Base-by-base conservation (phyloP, 2,113 vertebrate genomes). In the Cryptomyrus ogoouensis region DNA sequence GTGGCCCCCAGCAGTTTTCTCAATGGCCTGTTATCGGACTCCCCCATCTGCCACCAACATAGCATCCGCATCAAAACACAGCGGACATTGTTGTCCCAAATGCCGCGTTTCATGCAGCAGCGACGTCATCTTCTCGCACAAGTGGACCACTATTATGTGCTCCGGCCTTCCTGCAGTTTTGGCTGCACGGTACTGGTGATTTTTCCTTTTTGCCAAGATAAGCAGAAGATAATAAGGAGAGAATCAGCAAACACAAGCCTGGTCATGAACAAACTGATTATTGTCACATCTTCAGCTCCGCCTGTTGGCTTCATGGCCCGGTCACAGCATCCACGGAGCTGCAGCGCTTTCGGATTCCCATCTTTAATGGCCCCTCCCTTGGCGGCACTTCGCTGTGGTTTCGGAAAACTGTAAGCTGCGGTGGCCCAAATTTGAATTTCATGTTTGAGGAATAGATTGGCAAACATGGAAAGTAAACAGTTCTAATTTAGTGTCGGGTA, bases 381-480 rank as follows among this genome's bases (percentile, higher is more conserved):
- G 2, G 35, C 35, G 74, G 35, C 35, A 42, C 74, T 80, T 80
- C 17, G 13, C 31, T 42, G 74, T 42, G 74, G 74, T 80, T 80
- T 80, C 15, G 35, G 74, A 80, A 42, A 80, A 42, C 74, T 80
- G 27, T 80, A 80, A 80, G 74, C 74, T 39, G 74, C 17, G 35
- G 74, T 42, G 35, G 35, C 13, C 6, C 47, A 86, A 50, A 86
- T 50, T 50, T 86, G 83, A 80, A 80, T 80, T 42, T 80, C 15
- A 80, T 80, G 35, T 80, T 80, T 80, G 74, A 80, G 74, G 74
- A 80, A 80, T 42, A 80, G 31, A 42, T 80, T 4, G 17, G 5
- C 74, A 80, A 80, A 80, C n/a, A 86, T 47, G 44, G 83, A 86
- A 86, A 50, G 83, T 86, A 86, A 86, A 86, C 21, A 49, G 44